Evolutionary conservation across 2,888 invertebrate genomes (phyloP), one percentile per base, ranked within the genome.

Genomic region (Protophormia terraenovae): DNA sequence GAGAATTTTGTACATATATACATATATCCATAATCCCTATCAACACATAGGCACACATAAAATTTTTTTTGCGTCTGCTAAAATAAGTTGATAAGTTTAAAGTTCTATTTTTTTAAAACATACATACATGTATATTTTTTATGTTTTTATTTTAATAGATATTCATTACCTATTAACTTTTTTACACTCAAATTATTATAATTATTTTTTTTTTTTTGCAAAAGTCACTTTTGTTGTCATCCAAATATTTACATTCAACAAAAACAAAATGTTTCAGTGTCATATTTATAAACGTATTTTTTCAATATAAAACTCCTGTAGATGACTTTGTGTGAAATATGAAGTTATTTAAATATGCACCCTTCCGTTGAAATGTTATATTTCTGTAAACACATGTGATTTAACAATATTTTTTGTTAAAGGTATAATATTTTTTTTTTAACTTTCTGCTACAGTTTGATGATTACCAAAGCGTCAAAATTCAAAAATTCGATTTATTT

Each of bases 401-500:
- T 71, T 71, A 66, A 53, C n/a, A 79, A 41, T 53, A 19, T 60
- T 75, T 67, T 38, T n/a, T 45, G 8, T 29, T 27, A n/a, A 53
- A 35, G n/a, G 35, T 38, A n/a, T n/a, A n/a, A n/a, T 58, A 22
- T 60, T 71, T 67, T 45, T 53, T 32, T 6, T 60, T n/a, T n/a
- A n/a, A 60, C 19, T 58, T 66, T 14, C 22, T 71, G 73, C 45
- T 67, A 73, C 38, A 62, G 16, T 84, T 82, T 85, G 50, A 75
- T 73, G 78, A 66, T 66, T 79, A 82, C 58, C 73, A 82, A 82
- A 85, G 71, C 85, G 75, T 85, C 82, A 79, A 85, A 85, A 78
- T 50, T 85, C 78, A 75, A 78, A 85, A 82, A 85, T 85, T 79
- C 71, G 78, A 82, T 82, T 82, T 82, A 75, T 82, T 73, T 72